Conservation (phyloP, 2,888 invertebrate genomes). For the Dioctria linearis region DNA sequence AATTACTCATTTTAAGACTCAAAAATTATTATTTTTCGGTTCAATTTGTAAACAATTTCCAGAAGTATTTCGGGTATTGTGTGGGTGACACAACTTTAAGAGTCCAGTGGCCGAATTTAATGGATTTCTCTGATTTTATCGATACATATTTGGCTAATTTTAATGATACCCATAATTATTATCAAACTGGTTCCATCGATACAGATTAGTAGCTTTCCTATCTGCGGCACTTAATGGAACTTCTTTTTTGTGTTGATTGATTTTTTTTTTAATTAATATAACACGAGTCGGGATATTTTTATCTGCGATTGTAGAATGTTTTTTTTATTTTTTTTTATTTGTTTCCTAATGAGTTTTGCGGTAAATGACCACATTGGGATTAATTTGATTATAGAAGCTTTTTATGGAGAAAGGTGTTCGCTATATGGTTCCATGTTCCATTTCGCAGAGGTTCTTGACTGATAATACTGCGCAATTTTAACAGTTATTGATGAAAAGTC, state of each 20-base stretch:
- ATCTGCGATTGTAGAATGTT: neutral
- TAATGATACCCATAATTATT: constrained; percentile 7
- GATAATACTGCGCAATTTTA: constrained; percentile 10
- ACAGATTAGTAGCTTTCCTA: constrained; percentile 23
- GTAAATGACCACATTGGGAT: constrained; percentile 37
- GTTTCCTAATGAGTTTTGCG: constrained; percentile 32
- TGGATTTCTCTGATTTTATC: constrained; percentile 35
- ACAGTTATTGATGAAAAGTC: neutral
- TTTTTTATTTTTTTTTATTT: constrained; percentile 1
- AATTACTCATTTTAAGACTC: neutral
- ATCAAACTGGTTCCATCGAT: constrained; percentile 25
- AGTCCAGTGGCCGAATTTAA: constrained; percentile 23
- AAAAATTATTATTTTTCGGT: neutral
- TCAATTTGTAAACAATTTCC: neutral
- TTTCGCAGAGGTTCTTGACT: constrained; percentile 37
- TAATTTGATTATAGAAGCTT: neutral
- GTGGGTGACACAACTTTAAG: constrained; percentile 8
- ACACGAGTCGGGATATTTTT: neutral
- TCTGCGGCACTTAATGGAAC: constrained; percentile 39
- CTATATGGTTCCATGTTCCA: neutral
- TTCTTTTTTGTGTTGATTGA: neutral
- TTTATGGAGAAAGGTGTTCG: constrained; percentile 12
- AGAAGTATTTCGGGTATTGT: neutral
- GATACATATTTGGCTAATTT: constrained; percentile 11
- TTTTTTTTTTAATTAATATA: constrained; percentile 19